Evolutionary conservation across 2,113 vertebrate species (phyloP), one percentile per base, ranked within the genome.

Genomic region (Clarias gariepinus): DNA sequence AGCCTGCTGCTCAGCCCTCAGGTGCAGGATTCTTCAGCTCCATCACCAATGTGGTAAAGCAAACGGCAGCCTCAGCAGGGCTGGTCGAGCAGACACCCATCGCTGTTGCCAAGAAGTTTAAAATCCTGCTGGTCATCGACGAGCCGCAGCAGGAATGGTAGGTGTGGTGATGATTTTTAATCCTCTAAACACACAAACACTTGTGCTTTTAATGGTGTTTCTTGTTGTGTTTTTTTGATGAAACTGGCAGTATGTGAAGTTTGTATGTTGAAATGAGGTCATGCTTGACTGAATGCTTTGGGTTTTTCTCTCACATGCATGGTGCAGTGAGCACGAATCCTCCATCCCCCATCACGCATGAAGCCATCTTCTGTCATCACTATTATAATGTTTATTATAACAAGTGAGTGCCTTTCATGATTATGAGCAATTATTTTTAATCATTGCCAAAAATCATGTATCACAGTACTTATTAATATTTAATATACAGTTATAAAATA

Each of bases 81-180:
- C 95, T 96, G 86, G 97, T 96, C 95, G 97, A 93, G 90, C 97
- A 89, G 88, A 95, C 94, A 85, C 91, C 95, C 89, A 92, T 96
- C 91, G 93, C 95, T 88, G 93, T 93, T 47, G 85, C 93, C 10
- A 95, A 93, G 93, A 97, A 95, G 95, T 96, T 96, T 93, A 98
- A 97, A 95, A 92, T 97, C 92, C 96, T 99, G 60, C 93, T 98
- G 91, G 95, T 98, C 82, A 95, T 99, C 60, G 97, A 98, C 81
- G 97, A 97, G 88, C 95, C 96, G 18, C 96, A 97, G 76, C 96
- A 96, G 87, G 97, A 99, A 92, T 99, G 97, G 97, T 99, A 95
- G 94, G 97, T 92, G 28, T 81, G 74, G 81, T 57, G 69, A 80
- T 36, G 77, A n/a, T 60, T 58, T 57, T 57, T 79, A 15, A 28